Conservation (phyloP, 2,797 vertebrate species). For the Amphiprion clarkii region DNA sequence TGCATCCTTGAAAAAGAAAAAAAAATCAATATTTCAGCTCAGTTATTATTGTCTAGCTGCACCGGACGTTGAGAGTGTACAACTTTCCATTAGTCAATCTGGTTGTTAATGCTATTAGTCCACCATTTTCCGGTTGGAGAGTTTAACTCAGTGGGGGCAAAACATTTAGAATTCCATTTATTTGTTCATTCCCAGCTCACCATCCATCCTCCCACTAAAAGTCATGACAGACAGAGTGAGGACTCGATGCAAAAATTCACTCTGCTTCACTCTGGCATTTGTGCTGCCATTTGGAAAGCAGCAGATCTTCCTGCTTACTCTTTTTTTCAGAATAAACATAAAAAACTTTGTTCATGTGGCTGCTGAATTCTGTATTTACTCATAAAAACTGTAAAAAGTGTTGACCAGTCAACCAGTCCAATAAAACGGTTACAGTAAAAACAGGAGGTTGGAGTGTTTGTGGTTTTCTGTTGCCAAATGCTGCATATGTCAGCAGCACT, state of each 20-base stretch:
- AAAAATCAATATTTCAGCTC: constrained; percentile 56
- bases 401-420: constrained; percentile 17
- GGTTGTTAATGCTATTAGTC: constrained; percentile 46
- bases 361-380: constrained; percentile 15
- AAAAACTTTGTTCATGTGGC: constrained; percentile 6
- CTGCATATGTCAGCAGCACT: constrained; percentile 44
- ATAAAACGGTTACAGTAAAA: constrained; percentile 49
- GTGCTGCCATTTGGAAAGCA: constrained; percentile 55
- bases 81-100: constrained; percentile 59
- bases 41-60: constrained; percentile 52
- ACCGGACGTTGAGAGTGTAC: constrained; percentile 33
- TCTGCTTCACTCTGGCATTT: constrained; percentile 48
- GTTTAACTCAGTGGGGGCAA: constrained; percentile 47
- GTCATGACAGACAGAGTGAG: constrained; percentile 48
- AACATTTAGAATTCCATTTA: constrained; percentile 41
- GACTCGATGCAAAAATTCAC: constrained; percentile 48
- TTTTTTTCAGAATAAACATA: constrained; percentile 27
- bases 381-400: constrained; percentile 8
- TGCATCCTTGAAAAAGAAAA: constrained; percentile 27
- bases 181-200: constrained; percentile 44
- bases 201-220: constrained; percentile 43
- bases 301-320: constrained; percentile 6
- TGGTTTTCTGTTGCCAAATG: constrained; percentile 37
- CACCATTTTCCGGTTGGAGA: constrained; percentile 43
- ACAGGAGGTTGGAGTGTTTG: constrained; percentile 36